Evolutionary conservation across 1,140 invertebrate genomes (phyloP), one percentile per base, ranked within the genome.

Genomic region (Diorhabda carinulata): DNA sequence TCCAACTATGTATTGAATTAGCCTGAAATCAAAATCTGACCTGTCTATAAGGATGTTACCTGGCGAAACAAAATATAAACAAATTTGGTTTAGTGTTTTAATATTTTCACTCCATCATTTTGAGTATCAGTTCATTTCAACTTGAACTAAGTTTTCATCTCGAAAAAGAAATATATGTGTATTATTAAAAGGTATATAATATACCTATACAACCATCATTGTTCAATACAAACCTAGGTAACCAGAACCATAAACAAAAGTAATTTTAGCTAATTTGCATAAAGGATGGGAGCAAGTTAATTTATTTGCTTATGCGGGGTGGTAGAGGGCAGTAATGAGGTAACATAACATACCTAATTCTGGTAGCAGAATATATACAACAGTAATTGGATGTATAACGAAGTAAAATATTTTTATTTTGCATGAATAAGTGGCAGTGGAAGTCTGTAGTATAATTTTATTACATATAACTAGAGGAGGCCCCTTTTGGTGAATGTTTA

Each of bases 381-480:
- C 47, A 52, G 47, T 52, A 52, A 52, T 52, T 52, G 47, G 47
- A 52, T 52, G 47, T 52, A 52, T 52, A 52, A 52, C 47, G 47
- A 52, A 52, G 47, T n/a, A 52, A 52, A 52, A 52, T 52, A 52
- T 52, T 52, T 52, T 52, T 52, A 6, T 52, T 52, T 52, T 52
- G 47, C 47, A 52, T 52, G 47, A 52, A 52, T 52, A 52, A 52
- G 47, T 8, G 47, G 47, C 47, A 52, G 47, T 52, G n/a, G 47
- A 52, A 52, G 47, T 52, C 47, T 52, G 47, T 52, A n/a, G 47
- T 52, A 52, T 52, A 52, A 52, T 52, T 52, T 52, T 52, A 52
- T 52, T 52, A 52, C 6, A 52, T 52, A 52, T 52, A 52, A 52
- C 47, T 52, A 52, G 47, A 52, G 47, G 25, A 6, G 47, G 47